Evolutionary conservation across 2,888 invertebrate species (phyloP), one percentile per base, ranked within the genome.

Genomic region (Hyposoter didymator): DNA sequence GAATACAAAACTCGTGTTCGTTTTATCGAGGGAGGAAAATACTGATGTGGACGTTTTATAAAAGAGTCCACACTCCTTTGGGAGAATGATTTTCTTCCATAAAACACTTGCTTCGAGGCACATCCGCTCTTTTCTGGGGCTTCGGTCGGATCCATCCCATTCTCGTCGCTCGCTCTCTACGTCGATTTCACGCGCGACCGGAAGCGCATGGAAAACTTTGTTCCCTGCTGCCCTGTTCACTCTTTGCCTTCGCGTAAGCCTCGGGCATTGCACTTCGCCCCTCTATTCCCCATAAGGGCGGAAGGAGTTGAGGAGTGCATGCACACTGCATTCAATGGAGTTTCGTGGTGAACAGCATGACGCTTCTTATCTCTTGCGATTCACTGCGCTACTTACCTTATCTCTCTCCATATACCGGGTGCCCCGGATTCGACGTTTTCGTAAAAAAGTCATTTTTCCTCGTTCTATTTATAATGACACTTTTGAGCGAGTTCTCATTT

Each of bases 291-390:
- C 55, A 45, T 55, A 39, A 32, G 7, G 45, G 35, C 17, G 19
- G 69, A 69, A 62, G 12, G 22, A 28, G 43, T 28, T n/a, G 19
- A 19, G 22, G 19, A 19, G 22, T 73, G 28, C 64, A 49, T 79
- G 75, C 75, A 66, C 45, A 66, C 45, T 66, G 49, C 39, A 75
- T 80, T 80, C 80, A 76, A 75, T 72, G 74, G 52, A 84, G 66
- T 55, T 76, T 72, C 72, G 76, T 62, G 72, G 76, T 47, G 76
- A 84, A 76, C 64, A 76, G 78, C 78, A 69, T 67, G 55, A 55
- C 62, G 64, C 49, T 79, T 79, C 80, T 84, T 80, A 84, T 84
- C 80, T 80, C 39, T 70, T 52, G 64, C 55, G 80, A 84, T 80
- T 79, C 79, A 84, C 74, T 72, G 80, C 64, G 22, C 75, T 55